These are phyloP conservation scores for Parnassius orleans DNA, from an alignment of 2,888 invertebrate species.

Conservation along the genomic window DNA sequence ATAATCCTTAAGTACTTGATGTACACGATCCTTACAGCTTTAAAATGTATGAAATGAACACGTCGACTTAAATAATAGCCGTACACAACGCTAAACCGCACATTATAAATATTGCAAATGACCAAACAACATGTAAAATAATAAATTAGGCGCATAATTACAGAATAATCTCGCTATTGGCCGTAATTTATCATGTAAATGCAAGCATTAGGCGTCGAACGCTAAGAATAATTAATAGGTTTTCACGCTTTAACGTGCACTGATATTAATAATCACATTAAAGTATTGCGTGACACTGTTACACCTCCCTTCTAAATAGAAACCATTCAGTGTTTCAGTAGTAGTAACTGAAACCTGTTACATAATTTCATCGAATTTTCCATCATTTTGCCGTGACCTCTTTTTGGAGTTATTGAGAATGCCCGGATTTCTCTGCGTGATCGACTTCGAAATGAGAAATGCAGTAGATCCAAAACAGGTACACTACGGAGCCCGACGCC, in stretches of 20 bases:
- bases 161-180: slow-evolving; percentile 19
- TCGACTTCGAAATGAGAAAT: too few relatives aligned
- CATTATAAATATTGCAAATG: background rate
- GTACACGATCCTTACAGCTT: too few relatives aligned
- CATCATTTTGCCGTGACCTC: too few relatives aligned
- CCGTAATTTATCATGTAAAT: slow-evolving; percentile 24
- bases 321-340: background rate
- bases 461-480: too few relatives aligned
- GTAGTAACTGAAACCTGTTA: background rate
- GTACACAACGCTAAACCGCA: background rate
- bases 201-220: slow-evolving; percentile 16
- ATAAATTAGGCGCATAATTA: slow-evolving; percentile 19
- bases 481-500: too few relatives aligned
- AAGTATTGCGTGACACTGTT: slow-evolving; percentile 1
- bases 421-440: too few relatives aligned
- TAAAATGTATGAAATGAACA: background rate
- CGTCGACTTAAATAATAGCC: slow-evolving; percentile 5
- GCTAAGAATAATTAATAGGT: slow-evolving; percentile 23
- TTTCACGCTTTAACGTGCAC: slow-evolving; percentile 17
- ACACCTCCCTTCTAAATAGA: background rate
- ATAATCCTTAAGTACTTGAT: too few relatives aligned
- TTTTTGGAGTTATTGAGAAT: too few relatives aligned
- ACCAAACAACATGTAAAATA: slow-evolving; percentile 13
- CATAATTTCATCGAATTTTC: slow-evolving; percentile 1
- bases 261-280: slow-evolving; percentile 6